Evolutionary conservation across 1,140 invertebrate genomes (phyloP).

Genomic region (Calephelis virginiensis): DNA sequence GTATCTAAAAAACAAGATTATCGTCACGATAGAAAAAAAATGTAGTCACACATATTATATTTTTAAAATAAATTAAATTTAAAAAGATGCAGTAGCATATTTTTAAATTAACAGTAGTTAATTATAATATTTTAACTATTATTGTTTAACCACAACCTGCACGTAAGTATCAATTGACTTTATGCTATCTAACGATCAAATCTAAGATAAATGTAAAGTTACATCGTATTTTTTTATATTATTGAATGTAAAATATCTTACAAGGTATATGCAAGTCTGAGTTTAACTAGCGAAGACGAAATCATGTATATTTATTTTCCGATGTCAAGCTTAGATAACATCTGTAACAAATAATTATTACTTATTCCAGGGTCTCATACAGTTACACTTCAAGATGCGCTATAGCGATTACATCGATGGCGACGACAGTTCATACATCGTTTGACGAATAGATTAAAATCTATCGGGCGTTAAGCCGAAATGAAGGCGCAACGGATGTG

Average conservation of each 20-base stretch:
- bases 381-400: conserved; percentile 38
- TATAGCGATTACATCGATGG: conserved; percentile 59
- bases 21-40: too few relatives aligned
- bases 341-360: conserved; percentile 37
- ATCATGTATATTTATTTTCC: conserved; percentile 10
- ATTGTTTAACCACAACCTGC: neutral
- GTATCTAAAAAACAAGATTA: too few relatives aligned
- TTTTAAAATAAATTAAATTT: too few relatives aligned
- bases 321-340: conserved; percentile 28
- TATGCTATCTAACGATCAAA: conserved; percentile 8
- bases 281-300: conserved; percentile 7
- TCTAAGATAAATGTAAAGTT: conserved; percentile 11
- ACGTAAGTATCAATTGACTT: neutral
- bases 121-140: neutral
- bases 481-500: conserved; percentile 68
- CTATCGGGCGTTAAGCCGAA: conserved; percentile 61
- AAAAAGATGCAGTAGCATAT: too few relatives aligned
- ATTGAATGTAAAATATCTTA: conserved; percentile 1
- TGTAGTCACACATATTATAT: too few relatives aligned
- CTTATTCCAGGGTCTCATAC: conserved; percentile 31
- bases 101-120: too few relatives aligned
- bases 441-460: conserved; percentile 74
- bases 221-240: conserved; percentile 2
- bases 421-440: conserved; percentile 70
- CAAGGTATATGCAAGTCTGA: neutral